A percentile compares a stretch with the other conserved stretches of the same genome.
These are phyloP conservation scores for Opisthograptis luteolata DNA, from an alignment of 2,888 invertebrate species.

Conservation along the genomic window DNA sequence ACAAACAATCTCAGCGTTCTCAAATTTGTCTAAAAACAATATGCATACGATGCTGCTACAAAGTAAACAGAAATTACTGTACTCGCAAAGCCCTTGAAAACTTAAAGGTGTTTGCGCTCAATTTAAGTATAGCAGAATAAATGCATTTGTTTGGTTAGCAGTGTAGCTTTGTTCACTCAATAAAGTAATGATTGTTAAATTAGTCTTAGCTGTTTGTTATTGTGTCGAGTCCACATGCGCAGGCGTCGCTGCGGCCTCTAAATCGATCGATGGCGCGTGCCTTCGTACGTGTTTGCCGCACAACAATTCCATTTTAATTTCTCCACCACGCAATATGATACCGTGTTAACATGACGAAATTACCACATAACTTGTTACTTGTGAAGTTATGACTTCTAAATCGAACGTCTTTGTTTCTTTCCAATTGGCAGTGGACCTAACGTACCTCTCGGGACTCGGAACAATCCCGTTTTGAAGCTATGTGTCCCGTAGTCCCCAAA, in stretches of 20 bases:
- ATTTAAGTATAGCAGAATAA: constrained; percentile 3
- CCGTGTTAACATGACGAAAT: constrained; percentile 40
- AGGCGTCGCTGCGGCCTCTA: constrained; percentile 52
- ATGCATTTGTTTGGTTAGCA: constrained; percentile 7
- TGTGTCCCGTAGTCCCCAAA: no score
- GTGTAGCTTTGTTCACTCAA: constrained; percentile 10
- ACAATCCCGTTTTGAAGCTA: no score
- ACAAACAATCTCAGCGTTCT: neutral
- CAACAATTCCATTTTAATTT: constrained; percentile 59
- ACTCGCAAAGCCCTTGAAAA: neutral
- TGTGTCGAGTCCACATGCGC: constrained; percentile 43
- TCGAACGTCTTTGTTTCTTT: neutral
- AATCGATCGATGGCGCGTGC: constrained; percentile 65
- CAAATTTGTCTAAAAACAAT: neutral
- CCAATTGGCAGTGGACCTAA: no score
- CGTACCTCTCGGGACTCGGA: no score
- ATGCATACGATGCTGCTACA: neutral
- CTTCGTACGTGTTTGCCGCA: constrained; percentile 59
- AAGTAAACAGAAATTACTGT: neutral
- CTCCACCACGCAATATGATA: constrained; percentile 45
- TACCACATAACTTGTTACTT: neutral
- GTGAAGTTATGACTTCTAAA: neutral
- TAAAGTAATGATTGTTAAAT: constrained; percentile 26
- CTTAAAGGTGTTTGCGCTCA: constrained; percentile 2
- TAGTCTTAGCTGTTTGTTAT: constrained; percentile 34